Evolutionary conservation across 92 coral and sea anemone species (phyloP).

Genomic region (Actinostola sp.): DNA sequence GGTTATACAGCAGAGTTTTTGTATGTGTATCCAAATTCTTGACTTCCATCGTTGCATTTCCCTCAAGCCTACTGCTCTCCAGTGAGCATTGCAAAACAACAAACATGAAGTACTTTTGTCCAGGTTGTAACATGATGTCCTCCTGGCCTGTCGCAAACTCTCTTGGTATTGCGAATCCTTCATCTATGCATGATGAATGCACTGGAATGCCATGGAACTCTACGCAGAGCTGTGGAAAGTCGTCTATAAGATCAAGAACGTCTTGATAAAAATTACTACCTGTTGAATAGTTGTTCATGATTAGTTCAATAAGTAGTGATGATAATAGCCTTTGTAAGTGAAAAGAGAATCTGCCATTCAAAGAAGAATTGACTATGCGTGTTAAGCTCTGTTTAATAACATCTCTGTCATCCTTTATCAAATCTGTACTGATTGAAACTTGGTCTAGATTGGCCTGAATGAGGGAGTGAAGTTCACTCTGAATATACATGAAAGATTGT

Average conservation of each 20-base stretch:
- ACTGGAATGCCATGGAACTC: conserved; percentile 79
- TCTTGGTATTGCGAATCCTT: conserved; percentile 86
- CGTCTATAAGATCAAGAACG: conserved; percentile 62
- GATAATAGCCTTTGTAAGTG: conserved; percentile 44
- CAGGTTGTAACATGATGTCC: conserved; percentile 22
- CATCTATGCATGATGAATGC: conserved; percentile 57
- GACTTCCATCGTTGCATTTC: conserved; percentile 46
- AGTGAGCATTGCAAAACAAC: conserved; percentile 64
- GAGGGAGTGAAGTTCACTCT: conserved; percentile 23
- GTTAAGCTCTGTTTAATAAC: conserved; percentile 24
- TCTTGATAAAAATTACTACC: conserved; percentile 30
- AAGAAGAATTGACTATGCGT: conserved; percentile 45
- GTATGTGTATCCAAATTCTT: conserved; percentile 28
- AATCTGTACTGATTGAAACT: conserved; percentile 32
- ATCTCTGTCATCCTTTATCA: conserved; percentile 6
- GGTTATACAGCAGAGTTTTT: conserved; percentile 50
- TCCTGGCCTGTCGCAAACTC: conserved; percentile 69
- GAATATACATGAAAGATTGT: conserved; percentile 48
- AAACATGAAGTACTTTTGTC: conserved; percentile 47
- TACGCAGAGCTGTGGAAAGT: conserved; percentile 66
- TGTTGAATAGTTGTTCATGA: conserved; percentile 33
- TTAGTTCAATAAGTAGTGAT: conserved; percentile 50
- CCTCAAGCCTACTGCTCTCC: conserved; percentile 36
- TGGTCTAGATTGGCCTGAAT: conserved; percentile 48
- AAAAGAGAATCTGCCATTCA: conserved; percentile 77